A percentile compares a stretch with the other conserved stretches of the same genome.
These are phyloP conservation scores for Himantopus leucocephalus DNA, from an alignment of 2,113 vertebrate genomes.

Conservation along the genomic window DNA sequence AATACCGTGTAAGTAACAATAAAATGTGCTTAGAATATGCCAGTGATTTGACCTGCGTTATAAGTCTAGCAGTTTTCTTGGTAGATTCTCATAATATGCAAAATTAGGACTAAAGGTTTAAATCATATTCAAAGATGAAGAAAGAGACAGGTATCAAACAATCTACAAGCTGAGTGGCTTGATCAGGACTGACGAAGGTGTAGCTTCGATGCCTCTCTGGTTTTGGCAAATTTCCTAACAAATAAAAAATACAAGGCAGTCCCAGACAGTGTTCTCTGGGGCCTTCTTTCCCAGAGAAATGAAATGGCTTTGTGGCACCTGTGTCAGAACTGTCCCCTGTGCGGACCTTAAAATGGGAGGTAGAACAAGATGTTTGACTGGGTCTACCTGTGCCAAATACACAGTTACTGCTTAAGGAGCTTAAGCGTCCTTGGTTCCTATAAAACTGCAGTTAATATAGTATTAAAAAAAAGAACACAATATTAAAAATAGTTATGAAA, in stretches of 20 bases:
- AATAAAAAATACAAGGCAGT: background rate
- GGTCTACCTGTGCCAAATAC: background rate
- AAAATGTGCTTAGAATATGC: background rate
- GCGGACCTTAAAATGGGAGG: background rate
- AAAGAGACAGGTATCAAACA: background rate
- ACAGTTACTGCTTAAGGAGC: background rate
- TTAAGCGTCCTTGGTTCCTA: background rate
- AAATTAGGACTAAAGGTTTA: background rate
- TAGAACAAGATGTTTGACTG: background rate
- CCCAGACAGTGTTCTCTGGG: background rate
- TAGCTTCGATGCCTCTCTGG: background rate
- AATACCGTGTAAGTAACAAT: background rate
- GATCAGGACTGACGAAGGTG: background rate
- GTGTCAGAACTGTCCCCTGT: background rate
- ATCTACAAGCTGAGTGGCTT: background rate
- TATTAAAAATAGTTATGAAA: constrained; percentile 47
- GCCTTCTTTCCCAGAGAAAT: background rate
- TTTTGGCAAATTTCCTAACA: background rate
- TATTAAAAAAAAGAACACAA: background rate
- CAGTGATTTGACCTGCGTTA: background rate
- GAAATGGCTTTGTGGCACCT: background rate
- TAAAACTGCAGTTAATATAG: background rate
- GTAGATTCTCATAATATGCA: background rate
- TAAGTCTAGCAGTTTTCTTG: background rate
- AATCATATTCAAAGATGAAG: background rate